Evolutionary conservation across 2,113 vertebrate genomes (phyloP).

Genomic region (Patagioenas fasciata): DNA sequence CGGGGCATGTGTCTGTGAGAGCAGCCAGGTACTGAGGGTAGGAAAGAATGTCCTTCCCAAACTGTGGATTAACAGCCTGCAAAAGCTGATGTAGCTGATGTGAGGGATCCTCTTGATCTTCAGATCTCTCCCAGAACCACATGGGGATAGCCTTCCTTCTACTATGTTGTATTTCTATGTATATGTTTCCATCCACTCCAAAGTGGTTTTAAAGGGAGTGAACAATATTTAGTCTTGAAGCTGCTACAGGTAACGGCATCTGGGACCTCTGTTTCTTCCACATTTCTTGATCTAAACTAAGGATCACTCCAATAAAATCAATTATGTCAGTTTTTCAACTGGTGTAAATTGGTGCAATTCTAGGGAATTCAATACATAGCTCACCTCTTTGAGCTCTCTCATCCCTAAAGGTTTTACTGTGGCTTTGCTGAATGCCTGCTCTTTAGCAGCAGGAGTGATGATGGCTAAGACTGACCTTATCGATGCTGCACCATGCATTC

Average conservation of each 20-base stretch:
- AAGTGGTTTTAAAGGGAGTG: background rate
- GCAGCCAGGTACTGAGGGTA: background rate
- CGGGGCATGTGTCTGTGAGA: background rate
- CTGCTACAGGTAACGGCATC: background rate
- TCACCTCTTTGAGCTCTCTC: background rate
- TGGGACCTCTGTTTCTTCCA: background rate
- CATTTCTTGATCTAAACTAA: background rate
- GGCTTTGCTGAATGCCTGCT: background rate
- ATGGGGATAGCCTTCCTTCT: background rate
- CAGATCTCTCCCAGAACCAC: background rate
- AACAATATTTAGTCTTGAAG: background rate
- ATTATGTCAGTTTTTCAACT: background rate
- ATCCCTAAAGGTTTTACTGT: background rate
- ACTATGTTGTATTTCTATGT: background rate
- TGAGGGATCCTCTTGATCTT: background rate
- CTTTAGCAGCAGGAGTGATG: background rate
- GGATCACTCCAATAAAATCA: background rate
- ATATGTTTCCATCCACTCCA: background rate
- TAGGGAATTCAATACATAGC: background rate
- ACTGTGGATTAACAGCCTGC: background rate
- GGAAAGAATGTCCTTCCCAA: background rate
- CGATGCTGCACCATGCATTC: accelerated
- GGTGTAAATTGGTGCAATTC: background rate
- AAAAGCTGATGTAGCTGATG: background rate
- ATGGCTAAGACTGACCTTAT: background rate